Evolutionary conservation across 1,140 invertebrate genomes (phyloP), one percentile per base, ranked within the genome.

Genomic region (Oreohelix idahoensis): DNA sequence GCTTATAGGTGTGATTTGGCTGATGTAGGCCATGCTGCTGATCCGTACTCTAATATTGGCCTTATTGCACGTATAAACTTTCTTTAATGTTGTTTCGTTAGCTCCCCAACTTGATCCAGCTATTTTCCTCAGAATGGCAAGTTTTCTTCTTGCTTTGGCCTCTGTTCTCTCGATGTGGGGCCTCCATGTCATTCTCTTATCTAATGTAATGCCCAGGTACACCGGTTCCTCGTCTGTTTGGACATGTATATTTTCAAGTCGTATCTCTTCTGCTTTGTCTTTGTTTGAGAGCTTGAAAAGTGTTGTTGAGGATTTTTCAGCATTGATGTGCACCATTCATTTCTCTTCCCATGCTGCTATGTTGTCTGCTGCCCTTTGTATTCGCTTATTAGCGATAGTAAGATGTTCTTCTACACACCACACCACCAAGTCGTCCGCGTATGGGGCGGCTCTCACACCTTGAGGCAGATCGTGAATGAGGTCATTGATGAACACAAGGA

Each of bases 401-500:
- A 58, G 5, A 23, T 58, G 53, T 58, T 58, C 53, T 23, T 45
- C 74, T 71, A n/a, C 36, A 53, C 70, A 75, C 76, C 32, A 84
- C 5, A 53, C 17, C 4, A 23, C 53, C 23, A 58, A n/a, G 26
- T 58, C 53, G 20, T 58, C 53, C 5, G 53, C 20, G 23, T n/a
- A 58, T 58, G 23, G 15, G 26, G 26, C 23, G 4, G 26, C 23
- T 23, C 17, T 58, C 15, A 58, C 26, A 23, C 53, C 53, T 4
- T 58, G 53, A 11, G 53, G 26, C 26, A 20, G 53, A 11, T 86
- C 51, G 11, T 45, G 45, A 2, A 84, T 77, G 15, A 86, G 36
- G 74, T 86, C 85, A 70, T 83, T 84, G 69, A 83, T 84, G 76
- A 84, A 86, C 23, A 86, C n/a, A 2, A 86, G 79, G 79, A 84